phyloP scores from a whole-genome alignment of 1,140 invertebrate species.

The Drosophila takahashii region DNA sequence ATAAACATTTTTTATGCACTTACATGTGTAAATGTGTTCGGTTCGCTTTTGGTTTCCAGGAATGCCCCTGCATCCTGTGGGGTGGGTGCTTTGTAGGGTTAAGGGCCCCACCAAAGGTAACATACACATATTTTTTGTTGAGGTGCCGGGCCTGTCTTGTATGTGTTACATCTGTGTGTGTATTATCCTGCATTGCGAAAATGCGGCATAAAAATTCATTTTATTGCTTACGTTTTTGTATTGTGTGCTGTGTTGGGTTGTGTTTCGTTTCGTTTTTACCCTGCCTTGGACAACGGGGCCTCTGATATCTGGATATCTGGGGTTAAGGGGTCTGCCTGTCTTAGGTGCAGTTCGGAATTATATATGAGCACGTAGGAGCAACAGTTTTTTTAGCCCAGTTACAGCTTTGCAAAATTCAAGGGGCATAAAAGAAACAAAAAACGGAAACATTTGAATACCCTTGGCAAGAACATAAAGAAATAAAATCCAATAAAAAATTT shows the following conservation, averaged over 20 bases:
- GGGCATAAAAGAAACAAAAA: not conserved
- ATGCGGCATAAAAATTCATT: slow-evolving; percentile 81
- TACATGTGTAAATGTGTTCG: slow-evolving; percentile 78
- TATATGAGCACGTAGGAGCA: slow-evolving; percentile 15
- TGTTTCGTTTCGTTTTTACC: not conserved
- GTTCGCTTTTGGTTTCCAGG: slow-evolving; percentile 34
- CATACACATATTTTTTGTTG: slow-evolving; percentile 48
- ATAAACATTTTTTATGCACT: slow-evolving; percentile 83
- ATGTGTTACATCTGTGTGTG: not conserved
- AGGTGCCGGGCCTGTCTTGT: slow-evolving; percentile 18
- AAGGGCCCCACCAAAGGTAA: slow-evolving; percentile 49
- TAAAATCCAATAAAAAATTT: not conserved
- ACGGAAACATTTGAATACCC: not conserved
- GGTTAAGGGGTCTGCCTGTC: slow-evolving; percentile 5
- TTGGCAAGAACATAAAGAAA: not conserved
- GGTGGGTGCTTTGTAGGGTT: slow-evolving; percentile 2
- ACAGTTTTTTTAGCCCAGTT: slow-evolving; percentile 17
- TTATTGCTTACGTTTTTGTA: slow-evolving; percentile 72
- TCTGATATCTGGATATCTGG: not conserved
- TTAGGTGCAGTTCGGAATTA: slow-evolving; percentile 20
- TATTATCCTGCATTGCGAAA: slow-evolving; percentile 67
- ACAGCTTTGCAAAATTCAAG: slow-evolving; percentile 6
- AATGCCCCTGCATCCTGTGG: slow-evolving; percentile 41
- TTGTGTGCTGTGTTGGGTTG: slow-evolving; percentile 26
- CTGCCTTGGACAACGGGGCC: not conserved